Base-by-base conservation (phyloP, 2,888 invertebrate genomes). In the Muschampia plurimacula region DNA sequence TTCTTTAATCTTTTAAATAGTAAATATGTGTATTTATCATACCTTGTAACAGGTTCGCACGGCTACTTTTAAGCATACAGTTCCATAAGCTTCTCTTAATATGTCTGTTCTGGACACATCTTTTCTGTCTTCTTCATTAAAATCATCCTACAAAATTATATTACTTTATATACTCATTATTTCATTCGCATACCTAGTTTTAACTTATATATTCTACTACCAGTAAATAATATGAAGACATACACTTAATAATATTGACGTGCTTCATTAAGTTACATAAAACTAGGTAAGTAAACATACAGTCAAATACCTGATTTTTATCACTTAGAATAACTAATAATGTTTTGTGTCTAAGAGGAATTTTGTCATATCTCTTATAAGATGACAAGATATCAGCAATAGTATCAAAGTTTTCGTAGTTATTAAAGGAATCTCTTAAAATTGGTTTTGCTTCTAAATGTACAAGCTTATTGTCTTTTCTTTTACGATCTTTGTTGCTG, bases 11-110 rank as follows among this genome's bases (percentile, higher is more conserved):
- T 36, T 36, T 36, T 36, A 6, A 36, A 36, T 36, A 36, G 36
- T 8, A 32, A 60, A 32, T 32, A 36, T 10, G 57, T 57, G 1
- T 22, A 60, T 9, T 22, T 28, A 12, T 39, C 12, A 64, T 75
- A 82, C 82, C 76, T 74, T 80, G 13, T 78, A 83, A 77, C 92
- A 92, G 78, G 89, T 91, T 64, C 76, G 85, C 1, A 90, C 64
- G 1, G 89, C 87, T 0, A 89, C 74, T 78, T 84, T 88, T 52
- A 86, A 70, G 49, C 92, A 92, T 0, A 87, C 86, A 6, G 88
- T 86, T 0, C 88, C 89, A 46, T 91, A 90, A 0, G 86, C 87
- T 66, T 84, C 69, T 28, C 90, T 79, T 0, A 91, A 77, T 52
- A 85, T 76, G 13, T 72, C 44, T 72, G 57, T 64, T 63, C 73